Conservation (phyloP, 2,113 vertebrate species). For the Ochotona princeps region DNA sequence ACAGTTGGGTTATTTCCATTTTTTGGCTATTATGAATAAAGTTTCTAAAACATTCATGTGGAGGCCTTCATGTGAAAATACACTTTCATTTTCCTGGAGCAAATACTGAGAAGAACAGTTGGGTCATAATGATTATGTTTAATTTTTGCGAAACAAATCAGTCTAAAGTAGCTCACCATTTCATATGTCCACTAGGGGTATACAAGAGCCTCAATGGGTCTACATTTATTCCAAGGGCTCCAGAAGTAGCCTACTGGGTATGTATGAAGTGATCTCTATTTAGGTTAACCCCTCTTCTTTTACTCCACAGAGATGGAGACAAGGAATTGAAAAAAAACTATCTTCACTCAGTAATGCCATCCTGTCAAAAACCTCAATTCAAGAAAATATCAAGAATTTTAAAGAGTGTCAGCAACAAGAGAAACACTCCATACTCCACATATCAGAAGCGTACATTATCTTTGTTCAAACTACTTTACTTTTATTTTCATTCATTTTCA, state of each 20-base stretch:
- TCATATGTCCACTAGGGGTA: not conserved
- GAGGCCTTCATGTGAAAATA: not conserved
- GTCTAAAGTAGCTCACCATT: not conserved
- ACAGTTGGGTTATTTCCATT: not conserved
- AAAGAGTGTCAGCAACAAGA: conserved; percentile 4
- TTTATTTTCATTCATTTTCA: not conserved
- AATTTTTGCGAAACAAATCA: not conserved
- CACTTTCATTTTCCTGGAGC: not conserved
- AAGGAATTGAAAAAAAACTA: not conserved
- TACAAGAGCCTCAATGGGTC: not conserved
- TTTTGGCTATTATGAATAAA: not conserved
- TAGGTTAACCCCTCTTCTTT: not conserved
- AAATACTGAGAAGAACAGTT: not conserved
- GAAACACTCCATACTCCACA: not conserved
- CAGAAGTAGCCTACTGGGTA: not conserved
- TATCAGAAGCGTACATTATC: not conserved
- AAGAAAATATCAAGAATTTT: not conserved
- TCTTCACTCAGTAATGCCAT: not conserved
- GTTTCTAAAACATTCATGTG: not conserved
- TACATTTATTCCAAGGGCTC: not conserved
- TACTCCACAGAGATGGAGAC: not conserved
- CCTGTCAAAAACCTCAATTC: not conserved
- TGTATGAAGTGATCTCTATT: not conserved
- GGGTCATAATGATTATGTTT: not conserved
- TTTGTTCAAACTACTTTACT: not conserved